Conservation (phyloP, 2,797 vertebrate genomes). For the Enteromius mattozi region DNA sequence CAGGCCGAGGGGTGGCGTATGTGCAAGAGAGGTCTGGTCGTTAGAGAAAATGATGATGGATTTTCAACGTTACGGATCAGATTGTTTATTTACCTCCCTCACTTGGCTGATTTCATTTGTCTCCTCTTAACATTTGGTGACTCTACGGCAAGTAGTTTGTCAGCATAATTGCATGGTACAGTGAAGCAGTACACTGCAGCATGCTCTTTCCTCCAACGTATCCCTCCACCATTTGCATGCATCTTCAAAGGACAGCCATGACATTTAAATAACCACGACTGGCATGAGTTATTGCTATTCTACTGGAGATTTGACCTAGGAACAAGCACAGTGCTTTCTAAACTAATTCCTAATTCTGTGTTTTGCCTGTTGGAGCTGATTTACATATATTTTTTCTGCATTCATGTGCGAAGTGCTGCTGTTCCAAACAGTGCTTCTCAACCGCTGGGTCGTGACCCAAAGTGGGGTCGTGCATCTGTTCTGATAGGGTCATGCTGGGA, state of each 20-base stretch:
- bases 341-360: neutral
- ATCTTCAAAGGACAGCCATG: conserved; percentile 46
- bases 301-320: conserved; percentile 17
- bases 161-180: conserved; percentile 56
- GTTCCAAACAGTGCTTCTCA: neutral
- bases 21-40: conserved; percentile 23
- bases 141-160: conserved; percentile 48
- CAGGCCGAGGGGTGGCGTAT: conserved; percentile 2
- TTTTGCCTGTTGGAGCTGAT: conserved; percentile 1
- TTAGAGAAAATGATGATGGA: conserved; percentile 57
- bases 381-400: neutral
- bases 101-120: conserved; percentile 52
- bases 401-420: conserved; percentile 2
- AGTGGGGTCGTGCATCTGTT: neutral
- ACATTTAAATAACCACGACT: conserved; percentile 52
- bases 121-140: conserved; percentile 53
- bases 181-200: conserved; percentile 22
- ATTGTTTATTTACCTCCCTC: conserved; percentile 45
- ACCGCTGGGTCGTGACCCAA: neutral
- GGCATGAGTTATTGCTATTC: conserved; percentile 35
- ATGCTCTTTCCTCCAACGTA: conserved; percentile 10
- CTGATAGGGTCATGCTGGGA: neutral
- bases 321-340: conserved; percentile 13
- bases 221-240: conserved; percentile 30
- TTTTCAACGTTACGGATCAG: conserved; percentile 50